Conservation (phyloP, 1,140 invertebrate species). For the Phymorhynchus buccinoides region DNA sequence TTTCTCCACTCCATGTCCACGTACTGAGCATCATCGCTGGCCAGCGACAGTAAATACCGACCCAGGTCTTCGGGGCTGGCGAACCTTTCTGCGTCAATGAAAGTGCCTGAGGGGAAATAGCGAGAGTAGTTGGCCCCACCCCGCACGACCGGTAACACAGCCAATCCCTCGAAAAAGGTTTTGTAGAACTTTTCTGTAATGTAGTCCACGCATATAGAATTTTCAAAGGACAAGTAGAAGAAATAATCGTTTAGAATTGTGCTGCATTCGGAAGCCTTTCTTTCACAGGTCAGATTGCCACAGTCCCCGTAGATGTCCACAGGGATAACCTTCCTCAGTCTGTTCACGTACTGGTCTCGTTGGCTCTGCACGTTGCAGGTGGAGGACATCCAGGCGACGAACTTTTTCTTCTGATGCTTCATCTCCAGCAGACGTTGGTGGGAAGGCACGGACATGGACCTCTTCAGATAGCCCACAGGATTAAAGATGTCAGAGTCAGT, state of each 20-base stretch:
- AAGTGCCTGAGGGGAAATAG: slow-evolving; percentile 76
- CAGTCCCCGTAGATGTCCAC: slow-evolving; percentile 81
- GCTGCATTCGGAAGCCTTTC: not conserved
- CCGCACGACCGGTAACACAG: slow-evolving; percentile 81
- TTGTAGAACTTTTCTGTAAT: slow-evolving; percentile 91
- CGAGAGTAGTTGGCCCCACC: slow-evolving; percentile 76
- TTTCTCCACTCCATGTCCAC: slow-evolving; percentile 19
- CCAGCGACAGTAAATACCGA: slow-evolving; percentile 74
- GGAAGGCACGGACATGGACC: not conserved
- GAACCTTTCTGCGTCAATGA: slow-evolving; percentile 78
- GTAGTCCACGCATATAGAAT: slow-evolving; percentile 78
- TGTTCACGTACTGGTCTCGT: slow-evolving; percentile 24
- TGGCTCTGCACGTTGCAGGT: slow-evolving; percentile 1
- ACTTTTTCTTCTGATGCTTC: not conserved
- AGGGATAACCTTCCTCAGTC: slow-evolving; percentile 74
- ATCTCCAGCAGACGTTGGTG: not conserved
- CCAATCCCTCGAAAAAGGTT: slow-evolving; percentile 31
- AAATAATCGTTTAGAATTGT: slow-evolving; percentile 46
- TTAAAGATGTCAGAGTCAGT: slow-evolving; percentile 2
- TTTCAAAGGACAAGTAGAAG: slow-evolving; percentile 77
- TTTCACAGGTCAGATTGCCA: slow-evolving; percentile 42
- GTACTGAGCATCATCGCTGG: slow-evolving; percentile 42
- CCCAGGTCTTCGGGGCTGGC: slow-evolving; percentile 75
- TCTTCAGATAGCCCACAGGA: not conserved
- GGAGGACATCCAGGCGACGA: slow-evolving; percentile 20